Evolutionary conservation across 1,140 invertebrate species (phyloP).

Genomic region (Aphidius gifuensis): DNA sequence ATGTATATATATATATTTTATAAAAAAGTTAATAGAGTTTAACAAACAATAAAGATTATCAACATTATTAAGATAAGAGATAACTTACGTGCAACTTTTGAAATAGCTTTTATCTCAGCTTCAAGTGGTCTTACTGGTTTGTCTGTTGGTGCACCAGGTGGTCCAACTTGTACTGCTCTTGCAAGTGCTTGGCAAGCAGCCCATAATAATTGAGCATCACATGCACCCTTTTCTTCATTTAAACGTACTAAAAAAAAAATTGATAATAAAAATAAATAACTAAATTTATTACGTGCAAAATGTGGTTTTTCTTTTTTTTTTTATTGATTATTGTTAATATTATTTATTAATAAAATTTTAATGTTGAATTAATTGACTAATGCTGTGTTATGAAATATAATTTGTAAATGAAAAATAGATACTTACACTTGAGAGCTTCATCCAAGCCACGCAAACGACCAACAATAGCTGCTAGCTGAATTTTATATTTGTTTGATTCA

Average conservation of each 20-base stretch:
- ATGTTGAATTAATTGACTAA: background rate
- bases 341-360: too few relatives aligned
- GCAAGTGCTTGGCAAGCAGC: conserved; percentile 83
- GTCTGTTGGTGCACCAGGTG: conserved; percentile 55
- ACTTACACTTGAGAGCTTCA: conserved; percentile 77
- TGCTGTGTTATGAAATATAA: background rate
- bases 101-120: conserved; percentile 68
- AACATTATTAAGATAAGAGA: background rate
- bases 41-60: too few relatives aligned
- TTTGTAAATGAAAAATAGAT: conserved; percentile 9
- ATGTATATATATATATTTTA: conserved; percentile 10
- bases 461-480: conserved; percentile 75
- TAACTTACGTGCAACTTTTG: conserved; percentile 64
- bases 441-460: conserved; percentile 86
- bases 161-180: conserved; percentile 67
- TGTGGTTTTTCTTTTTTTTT: background rate
- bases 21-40: conserved; percentile 1
- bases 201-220: conserved; percentile 86
- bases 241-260: conserved; percentile 65
- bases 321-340: background rate
- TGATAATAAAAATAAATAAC: background rate
- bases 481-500: conserved; percentile 70
- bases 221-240: conserved; percentile 73
- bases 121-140: conserved; percentile 69
- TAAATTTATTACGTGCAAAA: conserved; percentile 7